Evolutionary conservation across 2,888 invertebrate genomes (phyloP), one percentile per base, ranked within the genome.

Genomic region (Stictocephala bisonia): DNA sequence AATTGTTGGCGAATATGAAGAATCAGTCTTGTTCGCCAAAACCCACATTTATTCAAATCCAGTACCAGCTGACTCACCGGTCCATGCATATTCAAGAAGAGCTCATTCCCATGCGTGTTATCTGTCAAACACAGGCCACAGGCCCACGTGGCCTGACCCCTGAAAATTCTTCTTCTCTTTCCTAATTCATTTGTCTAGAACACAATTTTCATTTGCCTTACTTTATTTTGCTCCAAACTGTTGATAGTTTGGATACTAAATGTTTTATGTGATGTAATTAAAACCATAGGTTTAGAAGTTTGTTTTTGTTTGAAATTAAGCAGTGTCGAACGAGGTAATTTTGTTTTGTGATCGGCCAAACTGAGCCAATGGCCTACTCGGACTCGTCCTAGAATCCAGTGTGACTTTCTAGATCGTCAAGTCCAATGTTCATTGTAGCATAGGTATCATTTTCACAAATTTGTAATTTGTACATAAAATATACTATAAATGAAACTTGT

Each of bases 381-480:
- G n/a, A n/a, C n/a, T n/a, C n/a, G n/a, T n/a, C n/a, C n/a, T n/a
- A n/a, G n/a, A n/a, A n/a, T n/a, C 41, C 3, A 4, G 41, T 41
- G 64, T 64, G 40, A 64, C 22, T 40, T 64, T 22, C 41, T 41
- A 24, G 41, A 24, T 24, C 15, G 44, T 20, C 35, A 41, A 24
- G 22, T 64, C 40, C 22, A 11, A 41, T 41, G 64, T 64, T 41
- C 64, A 64, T 64, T 41, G 41, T 64, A 64, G 41, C 22, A 41
- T 64, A 64, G 64, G 41, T 64, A 64, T 70, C 40, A 70, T 56
- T 70, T 70, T 70, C 70, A 56, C 64, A 72, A 69, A 73, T 60
- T 72, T 76, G 74, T 74, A 76, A 74, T 70, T 77, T 75, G 77
- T 77, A 77, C 74, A 75, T 77, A 74, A 74, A 69, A 74, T 73